Conservation (phyloP, 2,888 invertebrate species). For the Agrotis puta region DNA sequence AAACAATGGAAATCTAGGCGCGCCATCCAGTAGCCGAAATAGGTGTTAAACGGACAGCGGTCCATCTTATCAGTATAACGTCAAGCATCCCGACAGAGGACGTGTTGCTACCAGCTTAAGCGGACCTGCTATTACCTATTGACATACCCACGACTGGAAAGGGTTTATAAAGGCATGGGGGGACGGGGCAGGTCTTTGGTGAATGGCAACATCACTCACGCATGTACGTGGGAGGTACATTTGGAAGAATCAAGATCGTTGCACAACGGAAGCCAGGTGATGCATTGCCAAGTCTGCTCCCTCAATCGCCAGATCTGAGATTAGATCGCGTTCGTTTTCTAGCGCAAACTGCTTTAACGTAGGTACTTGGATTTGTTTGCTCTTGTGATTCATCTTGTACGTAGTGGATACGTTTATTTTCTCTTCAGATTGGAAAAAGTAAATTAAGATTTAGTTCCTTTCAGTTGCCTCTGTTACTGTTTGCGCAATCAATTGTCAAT, state of each 20-base stretch:
- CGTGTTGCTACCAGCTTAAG: conserved; percentile 70
- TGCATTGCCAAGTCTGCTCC: conserved; percentile 85
- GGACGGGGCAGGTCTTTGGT: conserved; percentile 71
- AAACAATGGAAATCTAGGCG: conserved; percentile 68
- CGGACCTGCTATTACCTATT: conserved; percentile 67
- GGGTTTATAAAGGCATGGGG: conserved; percentile 59
- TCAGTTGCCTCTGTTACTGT: conserved; percentile 52
- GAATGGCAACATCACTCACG: conserved; percentile 79
- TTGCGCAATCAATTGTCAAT: conserved; percentile 56
- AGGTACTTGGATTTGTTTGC: conserved; percentile 79
- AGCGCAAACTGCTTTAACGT: conserved; percentile 81
- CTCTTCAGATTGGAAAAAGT: conserved; percentile 71
- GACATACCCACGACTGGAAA: conserved; percentile 48
- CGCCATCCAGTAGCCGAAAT: conserved; percentile 81
- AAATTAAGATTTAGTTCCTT: conserved; percentile 71
- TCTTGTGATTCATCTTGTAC: conserved; percentile 75
- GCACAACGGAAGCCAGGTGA: conserved; percentile 89
- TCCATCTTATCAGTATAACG: conserved; percentile 80
- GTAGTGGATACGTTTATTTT: conserved; percentile 66
- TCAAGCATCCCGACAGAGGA: conserved; percentile 77
- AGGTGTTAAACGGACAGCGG: conserved; percentile 84
- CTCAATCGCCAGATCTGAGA: conserved; percentile 85
- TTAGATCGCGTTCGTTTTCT: conserved; percentile 85
- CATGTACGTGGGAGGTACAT: conserved; percentile 87
- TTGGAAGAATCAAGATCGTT: conserved; percentile 88